Base-by-base conservation (phyloP, 2,888 invertebrate genomes). In the Leucoma salicis region DNA sequence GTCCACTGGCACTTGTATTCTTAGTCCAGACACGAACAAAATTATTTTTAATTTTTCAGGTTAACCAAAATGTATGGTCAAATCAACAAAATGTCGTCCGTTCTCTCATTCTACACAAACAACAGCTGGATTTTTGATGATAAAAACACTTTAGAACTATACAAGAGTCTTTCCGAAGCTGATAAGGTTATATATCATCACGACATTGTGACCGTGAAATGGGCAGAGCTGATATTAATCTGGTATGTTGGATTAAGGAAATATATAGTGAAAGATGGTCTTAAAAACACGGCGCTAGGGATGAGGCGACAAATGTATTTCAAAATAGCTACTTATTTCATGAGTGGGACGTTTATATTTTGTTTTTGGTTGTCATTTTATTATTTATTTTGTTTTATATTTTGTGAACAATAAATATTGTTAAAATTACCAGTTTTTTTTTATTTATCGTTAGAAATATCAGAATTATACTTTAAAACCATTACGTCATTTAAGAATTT, bases 101-200 rank as follows among this genome's bases (percentile, higher is more conserved):
- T 47, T 0, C 13, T 50, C 3, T 15, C 44, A 0, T 47, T 42
- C 27, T 70, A 63, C 32, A 36, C 49, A 0, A 57, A 33, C 5
- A 66, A 65, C 36, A 49, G 53, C 0, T 70, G 67, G 63, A 49
- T 49, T 7, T 60, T 66, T 6, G 36, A 47, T 1, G 69, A 66
- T 14, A 48, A 21, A 15, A 70, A 70, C 39, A 51, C 62, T 1
- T 15, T 39, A 1, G 14, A 32, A 2, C 11, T 70, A 0, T 56
- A 45, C n/a, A 43, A 50, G 1, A 37, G 24, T 2, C 24, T 66
- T 10, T 57, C 67, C 1, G 16, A 44, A 7, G 28, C 31, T 0
- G 70, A 71, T 40, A 57, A 47, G 33, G 10, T 35, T 0, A 63
- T 70, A 6, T 71, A 49, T 29, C 50, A 58, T 21, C 65, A 54